Percentiles rank a stretch among this genome's conserved stretches.
These are phyloP conservation scores for Phenganax stokvisi DNA, from an alignment of 92 coral and sea anemone species.

Conservation along the genomic window DNA sequence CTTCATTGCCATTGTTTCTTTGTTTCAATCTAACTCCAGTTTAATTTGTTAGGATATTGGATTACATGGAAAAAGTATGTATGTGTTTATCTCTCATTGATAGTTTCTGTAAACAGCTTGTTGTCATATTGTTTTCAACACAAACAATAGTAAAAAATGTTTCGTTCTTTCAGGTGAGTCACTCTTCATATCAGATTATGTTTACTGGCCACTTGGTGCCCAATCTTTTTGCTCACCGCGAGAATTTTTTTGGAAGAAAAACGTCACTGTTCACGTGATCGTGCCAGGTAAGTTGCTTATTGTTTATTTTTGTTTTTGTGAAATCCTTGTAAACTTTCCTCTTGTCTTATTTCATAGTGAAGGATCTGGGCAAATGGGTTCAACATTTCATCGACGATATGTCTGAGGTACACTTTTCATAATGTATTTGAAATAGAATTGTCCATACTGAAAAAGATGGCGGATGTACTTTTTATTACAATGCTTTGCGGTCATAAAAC, in stretches of 20 bases:
- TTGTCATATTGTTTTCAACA: too few relatives aligned
- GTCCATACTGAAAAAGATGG: not conserved
- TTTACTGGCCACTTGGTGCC: conserved; percentile 68
- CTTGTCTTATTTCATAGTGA: conserved; percentile 51
- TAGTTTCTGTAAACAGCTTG: too few relatives aligned
- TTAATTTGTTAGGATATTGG: conserved; percentile 59
- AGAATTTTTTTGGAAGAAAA: conserved; percentile 56
- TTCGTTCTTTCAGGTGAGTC: conserved; percentile 47
- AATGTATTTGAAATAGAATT: not conserved
- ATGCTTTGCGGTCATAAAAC: too few relatives aligned
- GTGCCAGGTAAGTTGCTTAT: conserved; percentile 66
- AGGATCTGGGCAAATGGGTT: conserved; percentile 97
- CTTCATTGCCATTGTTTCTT: not conserved
- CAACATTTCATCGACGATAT: conserved; percentile 87
- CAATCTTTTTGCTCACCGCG: conserved; percentile 67
- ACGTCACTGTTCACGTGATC: conserved; percentile 88
- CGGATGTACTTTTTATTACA: too few relatives aligned
- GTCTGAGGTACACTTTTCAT: conserved; percentile 60
- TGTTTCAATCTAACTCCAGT: not conserved
- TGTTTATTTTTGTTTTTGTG: not conserved
- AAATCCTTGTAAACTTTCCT: not conserved
- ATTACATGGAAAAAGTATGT: conserved; percentile 56
- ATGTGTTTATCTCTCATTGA: not conserved
- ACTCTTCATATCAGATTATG: conserved; percentile 68
- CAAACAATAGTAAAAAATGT: not conserved